Conservation (phyloP, 2,888 invertebrate species). For the Phaonia tiefii region DNA sequence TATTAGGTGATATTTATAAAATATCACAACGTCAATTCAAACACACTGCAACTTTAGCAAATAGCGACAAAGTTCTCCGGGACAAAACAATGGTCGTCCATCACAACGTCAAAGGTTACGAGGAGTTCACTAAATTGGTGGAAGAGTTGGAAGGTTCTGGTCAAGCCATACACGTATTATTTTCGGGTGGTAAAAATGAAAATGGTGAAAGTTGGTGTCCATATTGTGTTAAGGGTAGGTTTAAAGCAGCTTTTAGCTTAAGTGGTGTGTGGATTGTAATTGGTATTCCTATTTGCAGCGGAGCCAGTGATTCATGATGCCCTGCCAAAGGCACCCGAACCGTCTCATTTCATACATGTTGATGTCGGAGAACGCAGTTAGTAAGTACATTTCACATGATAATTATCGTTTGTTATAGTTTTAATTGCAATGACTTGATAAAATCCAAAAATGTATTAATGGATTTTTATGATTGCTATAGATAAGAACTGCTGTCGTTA, state of each 20-base stretch:
- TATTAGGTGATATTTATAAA: conserved; percentile 63
- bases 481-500: not conserved
- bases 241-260: not conserved
- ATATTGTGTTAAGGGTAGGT: conserved; percentile 91
- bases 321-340: conserved; percentile 83
- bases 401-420: conserved; percentile 15
- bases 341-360: conserved; percentile 87
- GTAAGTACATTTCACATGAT: conserved; percentile 85
- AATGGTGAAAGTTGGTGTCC: conserved; percentile 93
- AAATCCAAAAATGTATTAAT: not conserved
- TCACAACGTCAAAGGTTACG: conserved; percentile 80
- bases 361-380: conserved; percentile 88
- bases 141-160: conserved; percentile 76
- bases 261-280: not conserved
- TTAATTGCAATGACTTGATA: conserved; percentile 50
- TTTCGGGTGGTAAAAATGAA: conserved; percentile 80
- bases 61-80: not conserved
- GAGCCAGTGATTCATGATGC: conserved; percentile 88
- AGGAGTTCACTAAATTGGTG: conserved; percentile 79
- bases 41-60: conserved; percentile 13
- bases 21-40: conserved; percentile 62
- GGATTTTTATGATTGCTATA: not conserved
- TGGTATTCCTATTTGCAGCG: conserved; percentile 82
- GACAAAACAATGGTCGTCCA: conserved; percentile 77
- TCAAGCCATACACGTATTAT: conserved; percentile 78